Base-by-base conservation (phyloP, 2,113 vertebrate genomes). In the Hucho hucho region DNA sequence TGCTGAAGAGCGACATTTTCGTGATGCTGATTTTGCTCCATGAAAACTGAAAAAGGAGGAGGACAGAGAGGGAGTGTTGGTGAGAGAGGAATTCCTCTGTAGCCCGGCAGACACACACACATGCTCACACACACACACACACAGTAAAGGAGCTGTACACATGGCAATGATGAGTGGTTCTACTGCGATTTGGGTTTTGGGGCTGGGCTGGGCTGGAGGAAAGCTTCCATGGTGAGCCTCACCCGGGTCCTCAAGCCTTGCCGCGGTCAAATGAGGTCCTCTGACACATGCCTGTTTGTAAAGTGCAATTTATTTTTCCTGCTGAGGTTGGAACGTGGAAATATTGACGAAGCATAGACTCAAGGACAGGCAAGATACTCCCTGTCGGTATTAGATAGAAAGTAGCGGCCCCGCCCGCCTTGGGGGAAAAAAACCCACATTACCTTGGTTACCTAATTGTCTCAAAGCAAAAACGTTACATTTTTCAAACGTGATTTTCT, bases 101-200 rank as follows among this genome's bases (percentile, higher is more conserved):
- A 32, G 69, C 72, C 70, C 29, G 58, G 75, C 37, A 43, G 2
- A 43, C 37, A 37, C 37, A 37, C 7, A 37, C 47, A 49, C 47
- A 46, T 1, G 12, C 43, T 4, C 43, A 46, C 43, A 13, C 46
- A 13, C 46, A 16, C 11, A 49, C 3, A 53, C 16, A 53, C 16
- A 18, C 16, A 53, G 78, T 79, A 65, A 84, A 84, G 74, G 68
- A 81, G 67, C 76, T 72, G 64, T 78, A 72, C 83, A 82, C 79
- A 81, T 83, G 82, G 79, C 78, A 26, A 56, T 83, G 79, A 87
- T 89, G 88, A 89, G 87, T 83, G 86, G 83, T 82, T 86, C 69
- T 82, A 83, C 72, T 87, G 87, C 87, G 77, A 82, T 77, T 18
- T 18, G 16, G 49, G 3, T 53, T 14, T 53, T 14, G 49, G 37